Evolutionary conservation across 2,797 vertebrate species (phyloP).

Genomic region (Pteropus rufus): DNA sequence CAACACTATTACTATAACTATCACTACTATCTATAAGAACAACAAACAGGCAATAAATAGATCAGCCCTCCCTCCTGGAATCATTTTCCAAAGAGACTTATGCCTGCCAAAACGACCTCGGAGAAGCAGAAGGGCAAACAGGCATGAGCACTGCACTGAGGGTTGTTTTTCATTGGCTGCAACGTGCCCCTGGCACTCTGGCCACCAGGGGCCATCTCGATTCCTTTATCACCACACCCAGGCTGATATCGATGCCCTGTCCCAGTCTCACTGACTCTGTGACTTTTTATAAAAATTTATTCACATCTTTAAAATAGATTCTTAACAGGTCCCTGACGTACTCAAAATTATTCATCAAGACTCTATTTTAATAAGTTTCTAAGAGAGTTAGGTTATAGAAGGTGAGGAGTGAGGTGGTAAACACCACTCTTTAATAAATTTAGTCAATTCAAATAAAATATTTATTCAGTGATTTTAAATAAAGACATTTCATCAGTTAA

Average conservation of each 20-base stretch:
- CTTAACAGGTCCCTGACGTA: not conserved
- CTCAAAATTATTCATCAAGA: not conserved
- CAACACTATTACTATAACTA: not conserved
- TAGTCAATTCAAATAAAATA: not conserved
- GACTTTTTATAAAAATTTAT: not conserved
- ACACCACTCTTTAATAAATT: not conserved
- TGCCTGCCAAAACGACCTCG: not conserved
- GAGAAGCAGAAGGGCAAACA: not conserved
- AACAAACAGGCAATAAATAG: not conserved
- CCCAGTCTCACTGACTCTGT: not conserved
- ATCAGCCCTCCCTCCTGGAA: not conserved
- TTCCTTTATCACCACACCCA: not conserved
- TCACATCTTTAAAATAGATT: constrained; percentile 9
- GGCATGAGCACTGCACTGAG: not conserved
- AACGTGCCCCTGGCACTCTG: not conserved
- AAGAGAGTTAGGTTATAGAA: not conserved
- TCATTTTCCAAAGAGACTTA: not conserved
- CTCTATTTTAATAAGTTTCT: not conserved
- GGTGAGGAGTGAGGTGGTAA: not conserved
- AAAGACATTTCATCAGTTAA: not conserved
- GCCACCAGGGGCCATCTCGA: fast-evolving
- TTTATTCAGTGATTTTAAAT: constrained; percentile 26
- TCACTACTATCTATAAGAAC: not conserved
- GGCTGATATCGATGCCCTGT: not conserved
- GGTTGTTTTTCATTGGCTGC: not conserved